phyloP scores from a whole-genome alignment of 2,888 invertebrate genomes.

The Mythimna albipuncta region DNA sequence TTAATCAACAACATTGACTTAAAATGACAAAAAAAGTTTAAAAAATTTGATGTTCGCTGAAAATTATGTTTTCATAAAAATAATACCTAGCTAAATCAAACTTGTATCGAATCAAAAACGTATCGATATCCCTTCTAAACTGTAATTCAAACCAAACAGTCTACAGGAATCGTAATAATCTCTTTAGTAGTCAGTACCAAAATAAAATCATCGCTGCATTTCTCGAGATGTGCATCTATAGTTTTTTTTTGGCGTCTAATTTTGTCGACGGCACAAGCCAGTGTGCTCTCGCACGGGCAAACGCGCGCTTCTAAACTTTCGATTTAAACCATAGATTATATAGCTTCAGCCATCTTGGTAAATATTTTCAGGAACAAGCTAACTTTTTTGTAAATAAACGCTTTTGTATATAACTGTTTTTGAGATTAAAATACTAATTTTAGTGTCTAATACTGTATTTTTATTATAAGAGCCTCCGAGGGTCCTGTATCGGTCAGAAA shows the following conservation, averaged over 20 bases:
- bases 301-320: slow-evolving; percentile 78
- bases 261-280: slow-evolving; percentile 88
- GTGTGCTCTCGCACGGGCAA: slow-evolving; percentile 82
- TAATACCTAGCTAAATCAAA: not conserved
- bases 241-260: slow-evolving; percentile 82
- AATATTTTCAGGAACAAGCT: slow-evolving; percentile 69
- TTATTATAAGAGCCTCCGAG: slow-evolving; percentile 61
- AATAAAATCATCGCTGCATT: slow-evolving; percentile 83
- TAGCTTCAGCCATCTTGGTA: slow-evolving; percentile 73
- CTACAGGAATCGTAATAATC: slow-evolving; percentile 59
- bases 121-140: slow-evolving; percentile 14
- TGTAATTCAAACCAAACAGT: slow-evolving; percentile 22
- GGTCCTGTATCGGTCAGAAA: slow-evolving; percentile 67
- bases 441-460: slow-evolving; percentile 60
- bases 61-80: not conserved
- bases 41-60: no score
- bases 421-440: slow-evolving; percentile 59
- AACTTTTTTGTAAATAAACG: slow-evolving; percentile 56
- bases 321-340: slow-evolving; percentile 66
- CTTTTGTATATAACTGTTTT: slow-evolving; percentile 69
- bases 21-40: no score
- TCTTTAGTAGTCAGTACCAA: slow-evolving; percentile 79
- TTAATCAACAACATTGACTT: no score
- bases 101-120: slow-evolving; percentile 1
- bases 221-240: slow-evolving; percentile 85